A percentile compares a stretch with the other conserved stretches of the same genome.
Conservation (phyloP, 2,888 invertebrate species). For the Fragum sueziense region DNA sequence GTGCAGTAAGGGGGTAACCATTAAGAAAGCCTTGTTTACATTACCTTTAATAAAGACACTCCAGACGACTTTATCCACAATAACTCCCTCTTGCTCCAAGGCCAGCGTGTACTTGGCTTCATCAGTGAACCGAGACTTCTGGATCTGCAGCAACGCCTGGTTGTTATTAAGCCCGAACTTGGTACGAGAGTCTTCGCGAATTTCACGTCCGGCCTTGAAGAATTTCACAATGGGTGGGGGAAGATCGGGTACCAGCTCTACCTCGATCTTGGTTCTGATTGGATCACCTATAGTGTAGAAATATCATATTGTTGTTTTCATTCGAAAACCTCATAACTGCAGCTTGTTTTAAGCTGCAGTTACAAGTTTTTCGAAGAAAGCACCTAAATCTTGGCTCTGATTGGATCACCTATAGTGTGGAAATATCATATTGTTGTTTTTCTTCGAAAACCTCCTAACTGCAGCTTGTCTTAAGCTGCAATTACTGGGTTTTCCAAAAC, state of each 20-base stretch:
- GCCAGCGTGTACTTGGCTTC: slow-evolving; percentile 97
- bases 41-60: slow-evolving; percentile 97
- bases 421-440: too few species aligned
- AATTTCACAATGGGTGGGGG: slow-evolving; percentile 96
- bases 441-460: too few species aligned
- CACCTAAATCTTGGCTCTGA: too few species aligned
- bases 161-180: slow-evolving; percentile 63
- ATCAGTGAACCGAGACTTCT: slow-evolving; percentile 98
- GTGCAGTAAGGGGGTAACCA: too few species aligned
- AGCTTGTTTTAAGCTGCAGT: too few species aligned
- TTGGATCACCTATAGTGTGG: too few species aligned
- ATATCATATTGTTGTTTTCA: too few species aligned
- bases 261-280: slow-evolving; percentile 79
- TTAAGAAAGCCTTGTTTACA: too few species aligned
- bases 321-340: too few species aligned
- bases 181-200: slow-evolving; percentile 95
- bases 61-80: slow-evolving; percentile 94
- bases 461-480: too few species aligned
- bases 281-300: slow-evolving; percentile 68
- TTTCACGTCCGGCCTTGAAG: slow-evolving; percentile 95
- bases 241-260: slow-evolving; percentile 87
- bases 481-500: too few species aligned
- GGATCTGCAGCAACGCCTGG: slow-evolving; percentile 96
- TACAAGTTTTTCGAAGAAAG: too few species aligned
- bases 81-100: slow-evolving; percentile 96